Percentiles rank a stretch among this genome's conserved stretches.
Conservation (phyloP, 2,113 vertebrate genomes). For the Uria lomvia region DNA sequence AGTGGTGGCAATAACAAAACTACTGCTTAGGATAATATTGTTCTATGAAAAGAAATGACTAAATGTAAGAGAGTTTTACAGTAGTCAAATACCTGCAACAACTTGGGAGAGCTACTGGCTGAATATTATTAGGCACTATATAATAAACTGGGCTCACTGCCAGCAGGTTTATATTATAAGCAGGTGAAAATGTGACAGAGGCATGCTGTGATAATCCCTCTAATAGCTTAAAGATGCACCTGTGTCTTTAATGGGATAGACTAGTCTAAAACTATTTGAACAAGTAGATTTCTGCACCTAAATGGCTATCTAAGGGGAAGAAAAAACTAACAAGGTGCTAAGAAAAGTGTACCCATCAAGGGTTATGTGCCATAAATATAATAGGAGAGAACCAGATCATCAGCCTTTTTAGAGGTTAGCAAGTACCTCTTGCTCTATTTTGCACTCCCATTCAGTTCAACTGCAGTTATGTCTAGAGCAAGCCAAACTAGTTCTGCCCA, state of each 20-base stretch:
- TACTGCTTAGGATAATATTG: neutral
- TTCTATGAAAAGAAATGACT: neutral
- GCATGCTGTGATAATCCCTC: neutral
- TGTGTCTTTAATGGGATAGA: neutral
- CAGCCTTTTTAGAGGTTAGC: neutral
- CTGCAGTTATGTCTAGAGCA: neutral
- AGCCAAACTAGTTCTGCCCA: conserved; percentile 40
- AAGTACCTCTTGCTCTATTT: neutral
- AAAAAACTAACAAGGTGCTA: neutral
- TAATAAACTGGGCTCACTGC: neutral
- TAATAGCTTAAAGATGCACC: neutral
- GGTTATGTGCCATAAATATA: neutral
- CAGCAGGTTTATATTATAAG: neutral
- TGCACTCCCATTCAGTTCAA: neutral
- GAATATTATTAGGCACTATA: neutral
- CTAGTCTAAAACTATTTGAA: neutral
- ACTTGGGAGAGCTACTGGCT: neutral
- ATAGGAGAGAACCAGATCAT: neutral
- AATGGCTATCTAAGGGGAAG: neutral
- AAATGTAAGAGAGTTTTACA: neutral
- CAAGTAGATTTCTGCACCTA: neutral
- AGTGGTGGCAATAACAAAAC: neutral
- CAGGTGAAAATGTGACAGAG: neutral
- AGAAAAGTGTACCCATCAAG: neutral
- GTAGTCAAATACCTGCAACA: neutral